Conservation (phyloP, 2,113 vertebrate species). For the Xiphophorus couchianus region DNA sequence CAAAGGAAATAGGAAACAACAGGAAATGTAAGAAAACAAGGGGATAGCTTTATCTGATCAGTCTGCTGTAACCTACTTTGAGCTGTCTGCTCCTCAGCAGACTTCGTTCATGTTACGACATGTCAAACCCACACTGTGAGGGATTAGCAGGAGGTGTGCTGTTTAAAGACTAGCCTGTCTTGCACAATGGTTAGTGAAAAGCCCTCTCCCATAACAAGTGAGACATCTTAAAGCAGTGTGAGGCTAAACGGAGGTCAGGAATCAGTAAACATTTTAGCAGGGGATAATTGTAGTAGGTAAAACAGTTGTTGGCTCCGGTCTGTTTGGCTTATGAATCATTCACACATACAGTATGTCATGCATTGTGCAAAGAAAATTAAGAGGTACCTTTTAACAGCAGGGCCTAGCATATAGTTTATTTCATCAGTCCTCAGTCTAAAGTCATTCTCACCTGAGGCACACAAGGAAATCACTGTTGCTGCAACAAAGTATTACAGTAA, state of each 20-base stretch:
- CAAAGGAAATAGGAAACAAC: neutral
- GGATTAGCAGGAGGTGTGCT: constrained; percentile 42
- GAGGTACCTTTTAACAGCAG: neutral
- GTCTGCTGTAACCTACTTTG: constrained; percentile 13
- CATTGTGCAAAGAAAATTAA: constrained; percentile 29
- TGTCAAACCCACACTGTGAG: constrained; percentile 52
- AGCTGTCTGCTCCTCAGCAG: constrained; percentile 32
- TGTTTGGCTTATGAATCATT: constrained; percentile 31
- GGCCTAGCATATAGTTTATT: constrained; percentile 40
- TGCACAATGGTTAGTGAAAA: constrained; percentile 49
- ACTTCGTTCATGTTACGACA: constrained; percentile 61
- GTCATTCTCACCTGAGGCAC: constrained; percentile 7
- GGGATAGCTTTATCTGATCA: constrained; percentile 16
- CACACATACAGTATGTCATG: constrained; percentile 17
- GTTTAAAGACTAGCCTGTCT: constrained; percentile 41
- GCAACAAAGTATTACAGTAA: constrained; percentile 33
- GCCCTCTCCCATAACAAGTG: constrained; percentile 49
- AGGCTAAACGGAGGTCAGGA: constrained; percentile 47
- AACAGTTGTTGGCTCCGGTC: constrained; percentile 32
- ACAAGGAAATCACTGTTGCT: constrained; percentile 21
- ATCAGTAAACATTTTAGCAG: constrained; percentile 53
- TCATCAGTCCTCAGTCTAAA: constrained; percentile 16
- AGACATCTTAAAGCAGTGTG: constrained; percentile 29
- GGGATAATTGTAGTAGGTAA: constrained; percentile 39
- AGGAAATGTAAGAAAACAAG: constrained; percentile 29